Evolutionary conservation across 2,113 vertebrate species (phyloP), one percentile per base, ranked within the genome.

Genomic region (Hippocampus comes): DNA sequence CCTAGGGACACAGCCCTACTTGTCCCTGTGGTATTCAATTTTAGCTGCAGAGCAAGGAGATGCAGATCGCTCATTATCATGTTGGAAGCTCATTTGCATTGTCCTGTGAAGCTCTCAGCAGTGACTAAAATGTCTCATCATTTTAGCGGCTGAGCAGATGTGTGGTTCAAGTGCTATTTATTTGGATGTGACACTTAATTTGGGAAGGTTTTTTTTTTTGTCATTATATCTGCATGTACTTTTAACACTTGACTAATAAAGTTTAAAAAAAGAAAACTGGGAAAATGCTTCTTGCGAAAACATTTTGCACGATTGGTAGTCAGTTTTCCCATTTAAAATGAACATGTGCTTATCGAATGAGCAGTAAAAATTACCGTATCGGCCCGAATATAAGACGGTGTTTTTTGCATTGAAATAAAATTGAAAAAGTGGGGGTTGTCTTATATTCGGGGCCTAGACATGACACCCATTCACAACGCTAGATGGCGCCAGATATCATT

Each of bases 21-120:
- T 81, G 74, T 86, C 80, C 73, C 73, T 3, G 27, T 46, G 46
- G 86, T 88, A 87, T 90, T 84, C 83, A 88, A 88, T 89, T 82
- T 69, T 18, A 3, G 75, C 82, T 84, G 79, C 79, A 76, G 55
- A 56, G 66, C 70, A 63, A 73, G 74, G 80, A 74, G 75, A 82
- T 83, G 82, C 55, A 63, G 71, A 57, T 83, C 69, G 67, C 81
- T 78, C 59, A 79, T 81, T 86, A 79, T 78, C 74, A 74, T 84
- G 79, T 56, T 81, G 75, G 30, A 65, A 79, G 81, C 83, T 83
- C 77, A 88, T 87, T 85, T 88, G 82, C 85, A 86, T 89, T 72
- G 79, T 5, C 43, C 77, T 27, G 82, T 65, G 82, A 66, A 76
- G 81, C 81, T 82, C 75, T 80, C 79, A 70, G 79, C 51, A 70